phyloP scores from a whole-genome alignment of 2,888 invertebrate species.

The Onthophagus sagittarius region DNA sequence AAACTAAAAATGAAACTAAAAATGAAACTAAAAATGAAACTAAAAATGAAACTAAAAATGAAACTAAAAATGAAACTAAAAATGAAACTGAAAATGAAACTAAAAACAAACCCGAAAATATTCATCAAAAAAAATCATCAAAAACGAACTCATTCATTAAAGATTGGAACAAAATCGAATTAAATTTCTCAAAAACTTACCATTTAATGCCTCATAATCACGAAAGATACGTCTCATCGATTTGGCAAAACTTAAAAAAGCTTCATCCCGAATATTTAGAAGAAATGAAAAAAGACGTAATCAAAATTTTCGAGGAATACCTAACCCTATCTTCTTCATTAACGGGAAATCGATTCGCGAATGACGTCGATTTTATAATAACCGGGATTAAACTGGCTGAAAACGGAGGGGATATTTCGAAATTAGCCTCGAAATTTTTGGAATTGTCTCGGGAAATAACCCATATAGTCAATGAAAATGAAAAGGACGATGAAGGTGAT shows the following conservation, averaged over 20 bases:
- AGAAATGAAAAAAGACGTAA: constrained; percentile 16
- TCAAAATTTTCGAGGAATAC: constrained; percentile 14
- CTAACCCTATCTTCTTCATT: neutral
- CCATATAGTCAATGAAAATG: constrained; percentile 11
- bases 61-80: constrained; percentile 19
- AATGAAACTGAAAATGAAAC: neutral
- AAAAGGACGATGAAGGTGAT: constrained; percentile 22
- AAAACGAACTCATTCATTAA: neutral
- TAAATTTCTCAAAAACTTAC: constrained; percentile 19
- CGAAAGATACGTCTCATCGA: constrained; percentile 18
- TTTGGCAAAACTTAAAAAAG: constrained; percentile 21
- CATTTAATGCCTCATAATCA: constrained; percentile 19
- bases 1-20: too few relatives aligned
- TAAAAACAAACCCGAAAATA: neutral
- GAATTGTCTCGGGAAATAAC: constrained; percentile 18
- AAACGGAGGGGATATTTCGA: constrained; percentile 7
- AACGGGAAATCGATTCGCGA: constrained; percentile 9
- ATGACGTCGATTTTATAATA: constrained; percentile 5
- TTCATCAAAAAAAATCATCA: neutral
- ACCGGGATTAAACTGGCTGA: constrained; percentile 2
- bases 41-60: constrained; percentile 47
- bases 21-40: constrained; percentile 57
- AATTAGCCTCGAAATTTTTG: constrained; percentile 21
- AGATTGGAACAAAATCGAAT: constrained; percentile 18
- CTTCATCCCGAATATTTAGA: constrained; percentile 18